These are phyloP conservation scores for Coreius guichenoti DNA, from an alignment of 2,797 vertebrate species.

Conservation along the genomic window DNA sequence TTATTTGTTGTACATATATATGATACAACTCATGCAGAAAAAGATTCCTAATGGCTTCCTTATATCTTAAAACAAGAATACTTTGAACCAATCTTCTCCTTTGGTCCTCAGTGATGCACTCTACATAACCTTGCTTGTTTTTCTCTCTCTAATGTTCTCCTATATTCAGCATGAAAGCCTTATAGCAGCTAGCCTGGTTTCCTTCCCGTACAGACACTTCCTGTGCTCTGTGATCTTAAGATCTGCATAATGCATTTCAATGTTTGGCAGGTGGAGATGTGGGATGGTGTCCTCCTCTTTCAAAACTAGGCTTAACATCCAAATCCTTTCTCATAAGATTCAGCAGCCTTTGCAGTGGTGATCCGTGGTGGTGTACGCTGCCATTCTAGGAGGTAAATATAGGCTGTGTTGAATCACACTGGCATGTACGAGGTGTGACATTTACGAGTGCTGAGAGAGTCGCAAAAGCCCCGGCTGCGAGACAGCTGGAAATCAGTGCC, in stretches of 20 bases:
- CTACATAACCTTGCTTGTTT: not conserved
- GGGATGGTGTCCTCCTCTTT: conserved; percentile 34
- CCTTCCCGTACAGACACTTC: not conserved
- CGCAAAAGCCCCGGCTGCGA: conserved; percentile 37
- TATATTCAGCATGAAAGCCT: not conserved
- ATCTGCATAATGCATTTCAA: conserved; percentile 43
- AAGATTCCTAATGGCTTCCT: not conserved
- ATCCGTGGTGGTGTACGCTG: conserved; percentile 32
- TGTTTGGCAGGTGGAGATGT: conserved; percentile 37
- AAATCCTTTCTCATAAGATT: conserved; percentile 38
- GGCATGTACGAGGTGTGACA: conserved; percentile 60
- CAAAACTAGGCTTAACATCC: conserved; percentile 34
- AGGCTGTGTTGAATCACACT: conserved; percentile 52
- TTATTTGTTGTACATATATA: not conserved
- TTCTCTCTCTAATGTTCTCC: conserved; percentile 5
- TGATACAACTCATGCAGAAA: not conserved
- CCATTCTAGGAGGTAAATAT: conserved; percentile 55
- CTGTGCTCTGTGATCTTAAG: conserved; percentile 25
- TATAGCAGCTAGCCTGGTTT: conserved; percentile 14
- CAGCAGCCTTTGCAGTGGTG: conserved; percentile 37
- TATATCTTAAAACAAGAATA: not conserved
- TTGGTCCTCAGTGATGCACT: not conserved
- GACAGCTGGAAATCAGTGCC: conserved; percentile 52
- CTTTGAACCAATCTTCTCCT: not conserved
- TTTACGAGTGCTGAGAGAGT: conserved; percentile 58